Percentiles rank a stretch among this genome's conserved stretches.
phyloP scores from a whole-genome alignment of 1,140 invertebrate species.

The Stegodyphus mimosarum region DNA sequence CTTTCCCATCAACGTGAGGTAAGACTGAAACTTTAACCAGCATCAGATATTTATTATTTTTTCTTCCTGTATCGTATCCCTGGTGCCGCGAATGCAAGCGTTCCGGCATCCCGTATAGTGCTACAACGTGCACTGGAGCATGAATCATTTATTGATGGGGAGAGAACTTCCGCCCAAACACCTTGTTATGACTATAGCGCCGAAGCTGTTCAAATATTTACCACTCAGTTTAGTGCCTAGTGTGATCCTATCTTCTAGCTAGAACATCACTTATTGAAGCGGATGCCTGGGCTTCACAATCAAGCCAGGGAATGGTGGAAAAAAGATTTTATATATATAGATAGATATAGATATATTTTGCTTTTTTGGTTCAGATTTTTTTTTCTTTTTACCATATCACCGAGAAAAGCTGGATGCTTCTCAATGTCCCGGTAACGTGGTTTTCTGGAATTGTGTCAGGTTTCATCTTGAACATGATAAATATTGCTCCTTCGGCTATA shows the following conservation, averaged over 20 bases:
- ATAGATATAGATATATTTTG: not conserved
- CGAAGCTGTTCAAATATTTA: slow-evolving; percentile 59
- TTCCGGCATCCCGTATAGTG: not conserved
- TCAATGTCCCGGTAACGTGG: not conserved
- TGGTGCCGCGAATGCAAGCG: no score
- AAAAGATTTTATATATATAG: not conserved
- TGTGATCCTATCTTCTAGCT: slow-evolving; percentile 49
- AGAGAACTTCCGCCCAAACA: slow-evolving; percentile 37
- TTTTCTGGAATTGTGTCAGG: slow-evolving; percentile 50
- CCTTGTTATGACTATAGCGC: slow-evolving; percentile 55
- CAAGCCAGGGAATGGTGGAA: slow-evolving; percentile 23
- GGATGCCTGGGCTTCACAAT: slow-evolving; percentile 51
- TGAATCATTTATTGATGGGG: slow-evolving; percentile 61
- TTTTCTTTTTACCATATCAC: not conserved
- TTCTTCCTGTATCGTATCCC: not conserved
- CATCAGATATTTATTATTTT: slow-evolving; percentile 56
- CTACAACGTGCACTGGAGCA: slow-evolving; percentile 9
- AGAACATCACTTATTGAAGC: slow-evolving; percentile 57
- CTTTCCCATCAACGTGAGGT: slow-evolving; percentile 47
- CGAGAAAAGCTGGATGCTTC: not conserved
- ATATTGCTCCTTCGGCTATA: slow-evolving; percentile 1
- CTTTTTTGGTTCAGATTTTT: slow-evolving; percentile 6
- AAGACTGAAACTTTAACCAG: slow-evolving; percentile 57
- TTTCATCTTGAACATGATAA: slow-evolving; percentile 47
- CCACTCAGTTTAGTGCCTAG: slow-evolving; percentile 46